A percentile compares a stretch with the other conserved stretches of the same genome.
phyloP scores from a whole-genome alignment of 2,888 invertebrate genomes.

The Dryobotodes eremita region DNA sequence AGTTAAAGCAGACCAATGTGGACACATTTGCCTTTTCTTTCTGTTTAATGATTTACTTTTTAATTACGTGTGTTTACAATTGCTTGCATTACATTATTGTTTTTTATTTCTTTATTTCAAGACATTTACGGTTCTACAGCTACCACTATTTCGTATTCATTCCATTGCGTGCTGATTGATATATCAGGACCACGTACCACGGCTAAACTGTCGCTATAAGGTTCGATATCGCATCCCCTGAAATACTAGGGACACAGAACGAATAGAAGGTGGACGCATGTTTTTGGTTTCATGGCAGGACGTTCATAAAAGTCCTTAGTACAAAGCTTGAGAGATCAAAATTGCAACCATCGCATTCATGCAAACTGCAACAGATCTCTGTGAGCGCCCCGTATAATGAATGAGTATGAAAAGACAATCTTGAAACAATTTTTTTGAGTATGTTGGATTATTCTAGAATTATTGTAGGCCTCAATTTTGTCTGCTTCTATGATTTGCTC shows the following conservation, averaged over 20 bases:
- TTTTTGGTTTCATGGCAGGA: background rate
- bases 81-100: too few species aligned
- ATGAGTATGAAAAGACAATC: background rate
- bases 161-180: background rate
- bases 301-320: background rate
- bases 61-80: too few species aligned
- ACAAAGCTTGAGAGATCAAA: background rate
- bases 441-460: background rate
- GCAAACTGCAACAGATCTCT: slow-evolving; percentile 1
- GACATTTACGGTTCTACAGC: background rate
- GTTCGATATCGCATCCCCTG: slow-evolving; percentile 1
- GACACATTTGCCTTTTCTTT: too few species aligned
- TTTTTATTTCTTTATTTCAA: background rate
- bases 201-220: background rate
- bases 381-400: background rate
- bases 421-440: too few species aligned
- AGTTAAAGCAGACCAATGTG: too few species aligned
- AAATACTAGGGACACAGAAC: slow-evolving; percentile 18
- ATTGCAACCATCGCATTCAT: background rate
- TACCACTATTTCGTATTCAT: background rate
- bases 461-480: too few species aligned
- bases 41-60: too few species aligned
- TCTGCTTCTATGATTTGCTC: too few species aligned
- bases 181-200: background rate
- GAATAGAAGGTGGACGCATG: background rate